Base-by-base conservation (phyloP, 2,888 invertebrate genomes). In the Thereva nobilitata region DNA sequence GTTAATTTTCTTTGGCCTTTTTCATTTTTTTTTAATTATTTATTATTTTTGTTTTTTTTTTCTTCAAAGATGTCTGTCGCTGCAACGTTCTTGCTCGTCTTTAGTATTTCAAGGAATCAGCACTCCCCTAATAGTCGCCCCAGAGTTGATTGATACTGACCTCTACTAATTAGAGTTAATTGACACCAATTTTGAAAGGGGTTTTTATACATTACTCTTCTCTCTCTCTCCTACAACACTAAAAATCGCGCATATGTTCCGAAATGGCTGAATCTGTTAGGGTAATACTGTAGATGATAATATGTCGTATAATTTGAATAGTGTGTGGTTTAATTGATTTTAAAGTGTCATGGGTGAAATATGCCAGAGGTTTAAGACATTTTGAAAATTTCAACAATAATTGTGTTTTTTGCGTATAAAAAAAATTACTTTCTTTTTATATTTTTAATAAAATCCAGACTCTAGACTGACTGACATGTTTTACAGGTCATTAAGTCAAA, bases 161-260 rank as follows among this genome's bases (percentile, higher is more conserved):
- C 79, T 76, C 76, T 76, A 79, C 77, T 78, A 79, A 80, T 76
- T 78, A 78, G 68, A 66, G 78, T 80, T 80, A 79, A 79, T 79
- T 79, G 80, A 80, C 79, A 78, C 76, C 79, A 80, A 79, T 80
- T 79, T 77, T 23, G 35, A 38, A 34, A 41, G 35, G 37, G 47
- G 37, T 59, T 59, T 59, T 12, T 59, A n/a, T n/a, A n/a, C n/a
- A n/a, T n/a, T n/a, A n/a, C n/a, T n/a, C n/a, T n/a, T n/a, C n/a
- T 59, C 23, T 23, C 23, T 23, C 23, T 23, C 23, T 59, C 38
- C 12, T 47, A 5, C 12, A 5, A 47, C 10, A 10, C 47, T 47
- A 10, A n/a, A 10, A 10, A 6, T 8, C 47, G 12, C 10, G 12
- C 12, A 12, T 47, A 12, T 47, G 10, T 4, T 47, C 47, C 10